A percentile compares a stretch with the other conserved stretches of the same genome.
These are phyloP conservation scores for Drosophila kohkoa DNA, from an alignment of 1,140 invertebrate species.

Conservation along the genomic window DNA sequence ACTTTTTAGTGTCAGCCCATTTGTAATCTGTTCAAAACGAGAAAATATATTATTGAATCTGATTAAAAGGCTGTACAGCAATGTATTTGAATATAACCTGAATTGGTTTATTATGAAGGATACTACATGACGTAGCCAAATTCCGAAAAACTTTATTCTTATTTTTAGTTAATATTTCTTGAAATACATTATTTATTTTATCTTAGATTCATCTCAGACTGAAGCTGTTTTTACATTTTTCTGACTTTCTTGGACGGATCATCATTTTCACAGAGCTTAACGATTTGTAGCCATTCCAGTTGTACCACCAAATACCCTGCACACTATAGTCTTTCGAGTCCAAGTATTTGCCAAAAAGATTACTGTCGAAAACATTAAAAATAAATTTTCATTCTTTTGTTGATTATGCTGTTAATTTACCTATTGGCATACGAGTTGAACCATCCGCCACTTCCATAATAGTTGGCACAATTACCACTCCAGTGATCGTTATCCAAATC, in stretches of 20 bases:
- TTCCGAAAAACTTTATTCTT: no score
- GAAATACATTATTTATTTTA: no score
- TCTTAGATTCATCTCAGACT: no score
- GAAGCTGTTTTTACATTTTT: no score
- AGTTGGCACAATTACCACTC: slow-evolving; percentile 88
- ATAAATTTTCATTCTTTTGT: background rate
- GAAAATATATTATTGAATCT: no score
- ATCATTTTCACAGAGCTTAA: slow-evolving; percentile 27
- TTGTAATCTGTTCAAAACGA: no score
- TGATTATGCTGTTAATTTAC: slow-evolving; percentile 9
- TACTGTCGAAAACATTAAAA: slow-evolving; percentile 32
- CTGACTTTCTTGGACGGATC: slow-evolving; percentile 23
- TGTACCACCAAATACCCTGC: slow-evolving; percentile 30
- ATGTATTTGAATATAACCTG: no score
- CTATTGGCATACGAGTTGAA: slow-evolving; percentile 84
- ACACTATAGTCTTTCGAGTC: background rate
- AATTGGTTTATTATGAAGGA: no score
- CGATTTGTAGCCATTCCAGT: slow-evolving; percentile 7
- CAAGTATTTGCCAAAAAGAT: slow-evolving; percentile 38
- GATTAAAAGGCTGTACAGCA: no score
- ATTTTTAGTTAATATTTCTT: no score
- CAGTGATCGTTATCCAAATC: slow-evolving; percentile 89
- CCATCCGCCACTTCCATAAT: slow-evolving; percentile 88
- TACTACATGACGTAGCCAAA: no score
- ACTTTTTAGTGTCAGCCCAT: no score